Conservation (phyloP, 1,140 invertebrate genomes). For the Drosophila pseudoobscura region DNA sequence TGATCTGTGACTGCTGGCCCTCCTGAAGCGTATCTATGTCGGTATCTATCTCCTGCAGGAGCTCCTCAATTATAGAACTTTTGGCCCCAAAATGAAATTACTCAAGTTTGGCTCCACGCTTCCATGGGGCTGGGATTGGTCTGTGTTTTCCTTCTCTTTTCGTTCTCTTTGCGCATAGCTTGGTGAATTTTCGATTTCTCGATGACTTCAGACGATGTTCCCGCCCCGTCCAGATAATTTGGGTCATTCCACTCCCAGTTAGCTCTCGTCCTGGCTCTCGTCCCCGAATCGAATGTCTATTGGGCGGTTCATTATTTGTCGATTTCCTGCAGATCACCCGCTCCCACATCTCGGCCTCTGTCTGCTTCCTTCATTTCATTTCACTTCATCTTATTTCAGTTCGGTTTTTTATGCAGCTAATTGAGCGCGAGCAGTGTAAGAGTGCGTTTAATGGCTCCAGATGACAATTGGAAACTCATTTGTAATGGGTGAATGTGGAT, state of each 20-base stretch:
- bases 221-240: slow-evolving; percentile 33
- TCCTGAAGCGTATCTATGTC: slow-evolving; percentile 1
- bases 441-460: slow-evolving; percentile 51
- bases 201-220: neutral
- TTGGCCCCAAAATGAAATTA: slow-evolving; percentile 59
- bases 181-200: slow-evolving; percentile 39
- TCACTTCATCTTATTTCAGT: slow-evolving; percentile 28
- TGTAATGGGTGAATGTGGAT: slow-evolving; percentile 5
- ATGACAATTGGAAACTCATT: slow-evolving; percentile 41
- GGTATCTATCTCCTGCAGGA: slow-evolving; percentile 23
- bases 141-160: neutral
- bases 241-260: slow-evolving; percentile 36
- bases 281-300: neutral
- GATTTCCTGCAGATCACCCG: slow-evolving; percentile 53
- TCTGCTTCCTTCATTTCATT: slow-evolving; percentile 1
- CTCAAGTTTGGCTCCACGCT: slow-evolving; percentile 21
- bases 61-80: slow-evolving; percentile 65
- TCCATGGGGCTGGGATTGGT: neutral
- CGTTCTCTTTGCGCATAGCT: slow-evolving; percentile 22
- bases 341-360: slow-evolving; percentile 12
- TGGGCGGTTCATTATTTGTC: slow-evolving; percentile 52
- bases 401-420: slow-evolving; percentile 40
- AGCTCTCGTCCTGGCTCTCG: too few species aligned
- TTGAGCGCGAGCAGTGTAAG: slow-evolving; percentile 46
- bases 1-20: neutral